Evolutionary conservation across 2,113 vertebrate genomes (phyloP).

Genomic region (Dicerorhinus sumatrensis): DNA sequence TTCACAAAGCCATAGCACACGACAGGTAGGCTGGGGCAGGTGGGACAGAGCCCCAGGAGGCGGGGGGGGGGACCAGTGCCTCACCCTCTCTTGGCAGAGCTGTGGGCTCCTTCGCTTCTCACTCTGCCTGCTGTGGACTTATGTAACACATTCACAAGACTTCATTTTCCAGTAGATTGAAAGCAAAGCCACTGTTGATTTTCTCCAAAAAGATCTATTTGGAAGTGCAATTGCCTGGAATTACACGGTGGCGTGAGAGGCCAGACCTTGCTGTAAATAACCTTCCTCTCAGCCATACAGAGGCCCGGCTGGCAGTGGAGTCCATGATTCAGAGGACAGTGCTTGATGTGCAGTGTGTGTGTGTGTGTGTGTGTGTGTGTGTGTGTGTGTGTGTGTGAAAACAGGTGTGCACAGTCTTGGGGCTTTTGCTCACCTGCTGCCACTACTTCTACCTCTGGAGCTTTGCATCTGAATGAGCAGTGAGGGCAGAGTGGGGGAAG

Average conservation of each 20-base stretch:
- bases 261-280: conserved; percentile 88
- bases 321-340: conserved; percentile 66
- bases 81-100: background rate
- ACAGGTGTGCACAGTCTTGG: background rate
- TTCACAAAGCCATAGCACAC: background rate
- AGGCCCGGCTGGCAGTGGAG: conserved; percentile 10
- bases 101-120: background rate
- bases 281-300: conserved; percentile 81
- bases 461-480: background rate
- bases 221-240: conserved; percentile 89
- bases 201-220: conserved; percentile 87
- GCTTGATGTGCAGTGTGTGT: background rate
- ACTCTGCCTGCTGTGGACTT: conserved; percentile 72
- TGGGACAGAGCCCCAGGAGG: background rate
- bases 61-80: background rate
- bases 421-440: conserved; percentile 52
- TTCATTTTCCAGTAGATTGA: conserved; percentile 90
- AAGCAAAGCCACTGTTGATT: conserved; percentile 87
- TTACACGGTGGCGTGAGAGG: conserved; percentile 86
- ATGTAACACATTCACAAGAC: conserved; percentile 82
- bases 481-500: background rate
- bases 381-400: background rate
- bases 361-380: background rate
- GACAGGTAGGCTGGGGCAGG: background rate
- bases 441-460: background rate